Base-by-base conservation (phyloP, 2,888 invertebrate genomes). In the Augiades crinisus region DNA sequence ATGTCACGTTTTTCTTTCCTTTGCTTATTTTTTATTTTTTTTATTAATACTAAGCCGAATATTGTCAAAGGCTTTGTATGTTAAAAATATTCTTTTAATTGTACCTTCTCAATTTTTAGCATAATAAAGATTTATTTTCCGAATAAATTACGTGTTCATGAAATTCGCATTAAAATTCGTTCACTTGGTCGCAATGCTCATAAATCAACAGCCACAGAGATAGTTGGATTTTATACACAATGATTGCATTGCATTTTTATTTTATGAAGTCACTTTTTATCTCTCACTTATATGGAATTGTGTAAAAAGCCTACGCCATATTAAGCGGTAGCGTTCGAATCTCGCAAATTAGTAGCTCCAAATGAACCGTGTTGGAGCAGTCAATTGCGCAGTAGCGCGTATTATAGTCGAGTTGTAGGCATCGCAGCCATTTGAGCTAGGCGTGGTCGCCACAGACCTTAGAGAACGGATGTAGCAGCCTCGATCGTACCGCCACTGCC, bases 401-500 rank as follows among this genome's bases (percentile, higher is more conserved):
- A 71, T 68, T 71, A 71, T 70, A 69, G 66, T 68, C 56, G 64
- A 72, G 63, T 37, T 44, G 65, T 75, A 78, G 75, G 72, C 74
- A 74, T 75, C 69, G 72, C 57, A 67, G 65, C 62, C 64, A 66
- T 68, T 72, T 75, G 65, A 72, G 66, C 76, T 74, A 81, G 84
- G 84, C 83, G 84, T 83, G 84, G 84, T 69, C 75, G 67, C 58
- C 58, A 56, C 64, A 75, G 81, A 80, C 81, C 83, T 82, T 75
- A 81, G 75, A 70, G 78, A 82, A 71, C 83, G 86, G 84, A 85
- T 84, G 81, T 81, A 70, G 78, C 78, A 82, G 82, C 83, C 84
- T 83, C 82, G 81, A 67, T 74, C 69, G 63, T 58, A 56, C 62
- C 62, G 66, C 69, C 64, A 67, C 68, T 68, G 67, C 68, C 64